Percentiles rank a stretch among this genome's conserved stretches.
These are phyloP conservation scores for Brachionus paranguensis DNA, from an alignment of 1,140 invertebrate genomes.

Conservation along the genomic window DNA sequence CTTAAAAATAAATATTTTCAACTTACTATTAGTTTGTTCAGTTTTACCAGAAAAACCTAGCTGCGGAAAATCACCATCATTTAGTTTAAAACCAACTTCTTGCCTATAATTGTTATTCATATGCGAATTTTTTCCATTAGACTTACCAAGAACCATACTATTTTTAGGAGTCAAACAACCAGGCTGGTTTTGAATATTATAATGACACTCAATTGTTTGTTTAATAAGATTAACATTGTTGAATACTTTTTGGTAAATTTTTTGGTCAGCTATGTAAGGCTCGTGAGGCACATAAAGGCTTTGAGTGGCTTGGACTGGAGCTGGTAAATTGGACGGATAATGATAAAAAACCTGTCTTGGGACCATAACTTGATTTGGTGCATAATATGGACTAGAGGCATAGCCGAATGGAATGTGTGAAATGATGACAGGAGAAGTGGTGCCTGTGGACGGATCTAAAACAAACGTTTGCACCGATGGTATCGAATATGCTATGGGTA, in stretches of 20 bases:
- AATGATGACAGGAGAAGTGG: background rate
- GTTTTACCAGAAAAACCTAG: background rate
- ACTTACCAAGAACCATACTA: background rate
- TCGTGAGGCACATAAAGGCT: background rate
- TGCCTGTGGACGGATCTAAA: background rate
- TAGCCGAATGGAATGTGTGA: background rate
- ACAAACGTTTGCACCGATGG: background rate
- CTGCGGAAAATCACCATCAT: background rate
- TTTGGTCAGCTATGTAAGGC: slow-evolving; percentile 1
- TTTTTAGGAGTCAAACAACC: background rate
- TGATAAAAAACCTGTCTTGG: background rate
- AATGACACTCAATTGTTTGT: background rate
- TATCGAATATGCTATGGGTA: background rate
- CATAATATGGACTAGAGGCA: background rate
- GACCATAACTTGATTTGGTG: background rate
- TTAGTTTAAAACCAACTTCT: background rate
- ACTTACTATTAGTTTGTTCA: background rate
- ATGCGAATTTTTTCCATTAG: background rate
- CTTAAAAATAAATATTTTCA: background rate
- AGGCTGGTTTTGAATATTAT: background rate
- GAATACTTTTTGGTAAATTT: background rate
- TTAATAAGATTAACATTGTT: slow-evolving; percentile 16
- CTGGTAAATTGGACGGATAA: background rate
- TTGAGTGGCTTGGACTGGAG: background rate
- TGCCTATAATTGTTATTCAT: background rate